Evolutionary conservation across 2,113 vertebrate genomes (phyloP).

Genomic region (Podarcis cretensis): DNA sequence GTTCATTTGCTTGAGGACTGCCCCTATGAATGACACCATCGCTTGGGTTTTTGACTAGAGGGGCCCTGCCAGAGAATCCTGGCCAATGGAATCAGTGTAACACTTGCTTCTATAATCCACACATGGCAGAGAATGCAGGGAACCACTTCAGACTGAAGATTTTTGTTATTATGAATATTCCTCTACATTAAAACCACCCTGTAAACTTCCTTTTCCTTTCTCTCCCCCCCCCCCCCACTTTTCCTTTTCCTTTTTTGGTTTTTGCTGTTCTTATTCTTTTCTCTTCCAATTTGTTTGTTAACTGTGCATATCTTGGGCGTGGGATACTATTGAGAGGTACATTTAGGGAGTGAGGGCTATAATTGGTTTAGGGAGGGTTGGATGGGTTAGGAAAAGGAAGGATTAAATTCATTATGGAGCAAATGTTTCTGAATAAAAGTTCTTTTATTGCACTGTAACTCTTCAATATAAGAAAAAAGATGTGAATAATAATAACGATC

Average conservation of each 20-base stretch:
- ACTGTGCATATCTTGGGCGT: background rate
- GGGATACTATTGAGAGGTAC: background rate
- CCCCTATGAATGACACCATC: background rate
- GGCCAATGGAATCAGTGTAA: too few species aligned
- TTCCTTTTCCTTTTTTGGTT: too few species aligned
- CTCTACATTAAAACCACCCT: background rate
- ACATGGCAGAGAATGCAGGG: background rate
- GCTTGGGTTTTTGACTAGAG: background rate
- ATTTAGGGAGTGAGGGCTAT: background rate
- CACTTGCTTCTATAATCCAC: background rate
- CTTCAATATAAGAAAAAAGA: too few species aligned
- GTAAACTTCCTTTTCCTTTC: background rate
- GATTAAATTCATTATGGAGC: background rate
- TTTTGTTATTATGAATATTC: background rate
- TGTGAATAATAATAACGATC: too few species aligned
- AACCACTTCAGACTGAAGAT: too few species aligned
- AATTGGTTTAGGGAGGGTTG: background rate
- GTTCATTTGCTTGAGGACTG: background rate
- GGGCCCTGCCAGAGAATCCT: background rate
- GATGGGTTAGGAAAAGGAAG: background rate
- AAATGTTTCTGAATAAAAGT: background rate
- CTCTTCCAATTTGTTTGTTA: background rate
- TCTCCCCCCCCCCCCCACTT: too few species aligned
- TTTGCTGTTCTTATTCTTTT: background rate
- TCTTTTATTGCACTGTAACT: too few species aligned